A percentile compares a stretch with the other conserved stretches of the same genome.
Conservation (phyloP, 2,797 vertebrate species). For the Poecilia gillii region DNA sequence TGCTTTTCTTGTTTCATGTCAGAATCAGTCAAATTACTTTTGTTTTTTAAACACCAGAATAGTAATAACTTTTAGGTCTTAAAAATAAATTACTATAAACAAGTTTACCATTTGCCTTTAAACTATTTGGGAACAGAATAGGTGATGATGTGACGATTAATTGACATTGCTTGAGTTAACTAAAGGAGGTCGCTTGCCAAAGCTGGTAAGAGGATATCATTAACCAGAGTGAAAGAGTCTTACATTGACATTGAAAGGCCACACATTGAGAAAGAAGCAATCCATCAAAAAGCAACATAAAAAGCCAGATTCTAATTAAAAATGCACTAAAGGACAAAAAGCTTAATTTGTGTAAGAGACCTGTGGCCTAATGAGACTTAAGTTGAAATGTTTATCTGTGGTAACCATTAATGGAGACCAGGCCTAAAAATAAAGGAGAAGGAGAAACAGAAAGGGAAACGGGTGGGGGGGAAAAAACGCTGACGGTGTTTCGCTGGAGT, state of each 20-base stretch:
- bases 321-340: background rate
- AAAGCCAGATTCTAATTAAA: background rate
- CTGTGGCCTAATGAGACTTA: background rate
- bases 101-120: background rate
- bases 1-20: background rate
- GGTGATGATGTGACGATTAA: background rate
- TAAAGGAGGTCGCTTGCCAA: background rate
- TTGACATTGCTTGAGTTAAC: background rate
- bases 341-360: background rate
- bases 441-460: background rate
- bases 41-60: background rate
- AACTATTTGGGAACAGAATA: background rate
- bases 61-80: background rate
- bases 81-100: background rate
- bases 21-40: background rate
- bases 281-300: background rate
- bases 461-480: background rate
- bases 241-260: background rate
- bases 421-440: background rate
- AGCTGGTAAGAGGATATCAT: background rate
- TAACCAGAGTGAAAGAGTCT: background rate
- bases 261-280: background rate
- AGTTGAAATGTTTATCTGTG: background rate
- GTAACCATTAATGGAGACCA: background rate
- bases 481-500: background rate